Conservation (phyloP, 2,888 invertebrate genomes). For the Hydrotaea cyrtoneurina region DNA sequence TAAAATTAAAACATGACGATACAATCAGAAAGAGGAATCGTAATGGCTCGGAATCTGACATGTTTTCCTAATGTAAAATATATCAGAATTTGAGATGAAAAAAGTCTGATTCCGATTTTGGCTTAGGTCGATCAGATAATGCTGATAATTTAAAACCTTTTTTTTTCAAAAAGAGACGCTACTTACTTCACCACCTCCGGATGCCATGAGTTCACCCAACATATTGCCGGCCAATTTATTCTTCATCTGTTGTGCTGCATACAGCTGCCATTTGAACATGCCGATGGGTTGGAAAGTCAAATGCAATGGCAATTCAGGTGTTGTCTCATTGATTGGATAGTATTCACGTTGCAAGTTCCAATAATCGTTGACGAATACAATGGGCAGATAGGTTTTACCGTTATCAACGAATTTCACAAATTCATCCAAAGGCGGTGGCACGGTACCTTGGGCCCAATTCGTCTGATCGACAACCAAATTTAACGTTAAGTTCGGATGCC, state of each 20-base stretch:
- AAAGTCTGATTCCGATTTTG: no score
- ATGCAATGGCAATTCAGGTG: conserved; percentile 86
- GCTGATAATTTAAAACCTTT: no score
- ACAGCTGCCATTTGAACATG: conserved; percentile 98
- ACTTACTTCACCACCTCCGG: conserved; percentile 82
- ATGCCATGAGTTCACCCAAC: conserved; percentile 85
- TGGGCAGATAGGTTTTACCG: conserved; percentile 94
- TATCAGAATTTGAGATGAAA: no score
- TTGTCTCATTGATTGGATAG: conserved; percentile 93
- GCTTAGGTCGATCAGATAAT: no score
- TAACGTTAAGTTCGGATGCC: conserved; percentile 99
- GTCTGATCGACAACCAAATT: conserved; percentile 98
- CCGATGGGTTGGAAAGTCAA: conserved; percentile 94
- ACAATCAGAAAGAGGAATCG: no score
- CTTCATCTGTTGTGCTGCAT: conserved; percentile 97
- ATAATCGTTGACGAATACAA: conserved; percentile 97
- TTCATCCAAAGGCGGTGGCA: conserved; percentile 96
- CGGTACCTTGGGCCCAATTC: conserved; percentile 93
- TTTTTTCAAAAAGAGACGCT: not conserved
- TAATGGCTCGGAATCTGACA: no score
- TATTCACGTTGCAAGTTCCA: conserved; percentile 99
- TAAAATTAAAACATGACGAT: no score
- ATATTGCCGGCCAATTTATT: conserved; percentile 88
- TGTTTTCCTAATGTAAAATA: no score
- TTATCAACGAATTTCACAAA: conserved; percentile 94